A percentile compares a stretch with the other conserved stretches of the same genome.
Evolutionary conservation across 1,140 invertebrate genomes (phyloP).

Genomic region (Gonatopus flavifemur): DNA sequence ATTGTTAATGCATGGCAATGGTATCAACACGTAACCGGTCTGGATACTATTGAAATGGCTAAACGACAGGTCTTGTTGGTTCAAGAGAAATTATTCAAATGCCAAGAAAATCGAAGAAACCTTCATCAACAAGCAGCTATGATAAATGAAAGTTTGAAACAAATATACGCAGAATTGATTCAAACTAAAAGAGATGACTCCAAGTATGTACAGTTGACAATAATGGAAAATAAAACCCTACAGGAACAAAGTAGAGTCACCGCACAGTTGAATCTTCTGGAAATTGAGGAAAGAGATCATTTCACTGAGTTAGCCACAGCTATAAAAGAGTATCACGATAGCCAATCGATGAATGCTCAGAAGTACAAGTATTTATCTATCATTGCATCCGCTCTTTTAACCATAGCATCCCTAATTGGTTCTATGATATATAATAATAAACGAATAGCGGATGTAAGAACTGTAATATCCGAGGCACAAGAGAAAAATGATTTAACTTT

Average conservation of each 20-base stretch:
- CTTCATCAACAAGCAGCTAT: conserved; percentile 29
- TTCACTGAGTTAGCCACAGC: conserved; percentile 50
- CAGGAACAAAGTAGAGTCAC: conserved; percentile 43
- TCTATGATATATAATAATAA: conserved; percentile 51
- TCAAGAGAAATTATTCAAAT: conserved; percentile 49
- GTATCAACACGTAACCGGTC: conserved; percentile 50
- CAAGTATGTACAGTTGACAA: conserved; percentile 51
- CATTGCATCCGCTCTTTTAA: conserved; percentile 42
- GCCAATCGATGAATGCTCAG: conserved; percentile 46
- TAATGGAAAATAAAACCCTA: conserved; percentile 46
- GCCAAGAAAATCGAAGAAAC: conserved; percentile 40
- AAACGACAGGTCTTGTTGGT: conserved; percentile 43
- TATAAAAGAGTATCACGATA: conserved; percentile 56
- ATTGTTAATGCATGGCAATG: conserved; percentile 47
- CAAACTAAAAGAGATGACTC: conserved; percentile 47
- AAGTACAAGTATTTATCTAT: conserved; percentile 54
- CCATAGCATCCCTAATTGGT: conserved; percentile 41
- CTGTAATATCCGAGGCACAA: conserved; percentile 32
- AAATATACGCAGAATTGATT: conserved; percentile 47
- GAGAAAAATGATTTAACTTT: conserved; percentile 42
- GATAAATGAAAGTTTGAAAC: conserved; percentile 44
- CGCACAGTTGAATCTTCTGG: conserved; percentile 35
- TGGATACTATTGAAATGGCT: conserved; percentile 43
- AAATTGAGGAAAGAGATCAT: conserved; percentile 47
- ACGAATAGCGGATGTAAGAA: conserved; percentile 39